Evolutionary conservation across 2,113 vertebrate species (phyloP).

Genomic region (Trochalopteron elliotii): DNA sequence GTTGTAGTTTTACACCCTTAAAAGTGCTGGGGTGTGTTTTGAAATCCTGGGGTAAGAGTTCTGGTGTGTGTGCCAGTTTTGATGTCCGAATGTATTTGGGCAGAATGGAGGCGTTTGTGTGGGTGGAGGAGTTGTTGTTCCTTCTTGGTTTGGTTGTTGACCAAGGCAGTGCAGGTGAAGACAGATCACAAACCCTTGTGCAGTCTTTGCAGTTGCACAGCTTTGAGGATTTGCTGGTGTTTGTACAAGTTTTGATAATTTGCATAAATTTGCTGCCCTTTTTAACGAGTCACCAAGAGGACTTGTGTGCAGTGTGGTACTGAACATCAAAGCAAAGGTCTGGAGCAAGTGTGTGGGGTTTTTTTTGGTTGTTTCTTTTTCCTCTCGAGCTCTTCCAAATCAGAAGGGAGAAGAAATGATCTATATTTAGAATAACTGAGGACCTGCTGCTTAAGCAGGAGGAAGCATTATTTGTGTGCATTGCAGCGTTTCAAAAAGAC

Average conservation of each 20-base stretch:
- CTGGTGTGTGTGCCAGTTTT: background rate
- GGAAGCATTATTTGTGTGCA: conserved; percentile 47
- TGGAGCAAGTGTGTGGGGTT: background rate
- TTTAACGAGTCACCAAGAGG: background rate
- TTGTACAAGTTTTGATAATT: background rate
- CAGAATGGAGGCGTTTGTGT: background rate
- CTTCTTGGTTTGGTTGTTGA: background rate
- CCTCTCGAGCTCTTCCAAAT: background rate
- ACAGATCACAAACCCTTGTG: background rate
- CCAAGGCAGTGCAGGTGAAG: background rate
- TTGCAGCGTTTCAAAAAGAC: conserved; percentile 52
- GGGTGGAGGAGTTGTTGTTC: background rate
- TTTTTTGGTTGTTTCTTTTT: background rate
- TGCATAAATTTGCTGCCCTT: conserved; percentile 22
- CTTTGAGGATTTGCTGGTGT: conserved; percentile 11
- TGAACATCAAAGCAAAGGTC: background rate
- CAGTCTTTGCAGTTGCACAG: background rate
- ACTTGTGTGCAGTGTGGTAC: background rate
- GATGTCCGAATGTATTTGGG: background rate
- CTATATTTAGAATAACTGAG: conserved; percentile 56
- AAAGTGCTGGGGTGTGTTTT: background rate
- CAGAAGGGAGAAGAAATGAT: conserved; percentile 1
- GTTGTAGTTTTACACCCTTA: background rate
- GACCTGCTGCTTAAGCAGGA: conserved; percentile 31
- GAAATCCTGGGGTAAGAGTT: background rate